These are phyloP conservation scores for Therioaphis trifolii DNA, from an alignment of 2,888 invertebrate species.

Conservation along the genomic window DNA sequence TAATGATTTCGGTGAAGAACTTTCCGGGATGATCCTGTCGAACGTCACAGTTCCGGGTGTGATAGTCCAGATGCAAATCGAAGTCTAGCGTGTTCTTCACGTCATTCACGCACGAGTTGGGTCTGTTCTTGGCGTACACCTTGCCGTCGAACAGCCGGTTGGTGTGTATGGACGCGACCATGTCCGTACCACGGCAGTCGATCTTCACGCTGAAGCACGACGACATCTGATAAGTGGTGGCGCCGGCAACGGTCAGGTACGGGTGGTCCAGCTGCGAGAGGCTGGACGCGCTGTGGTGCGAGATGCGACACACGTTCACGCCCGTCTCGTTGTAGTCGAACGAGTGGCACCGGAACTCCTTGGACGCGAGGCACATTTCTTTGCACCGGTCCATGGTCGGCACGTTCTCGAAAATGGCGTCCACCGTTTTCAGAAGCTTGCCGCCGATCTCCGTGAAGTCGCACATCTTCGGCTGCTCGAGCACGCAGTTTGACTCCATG, in stretches of 20 bases:
- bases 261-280: conserved; percentile 67
- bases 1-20: conserved; percentile 69
- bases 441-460: conserved; percentile 68
- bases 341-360: conserved; percentile 69
- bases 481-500: conserved; percentile 70
- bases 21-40: conserved; percentile 69
- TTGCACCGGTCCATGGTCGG: conserved; percentile 68
- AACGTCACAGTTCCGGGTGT: conserved; percentile 70
- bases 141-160: conserved; percentile 70
- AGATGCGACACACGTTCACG: conserved; percentile 69
- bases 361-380: conserved; percentile 68
- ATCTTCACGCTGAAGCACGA: conserved; percentile 70
- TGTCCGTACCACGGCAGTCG: conserved; percentile 69
- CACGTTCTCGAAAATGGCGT: conserved; percentile 68
- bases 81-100: conserved; percentile 69
- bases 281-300: conserved; percentile 69
- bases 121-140: conserved; percentile 70
- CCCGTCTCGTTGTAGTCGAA: conserved; percentile 69
- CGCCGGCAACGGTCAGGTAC: conserved; percentile 68
- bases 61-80: conserved; percentile 69
- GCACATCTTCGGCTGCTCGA: conserved; percentile 68
- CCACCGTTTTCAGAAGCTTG: conserved; percentile 68
- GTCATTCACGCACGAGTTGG: conserved; percentile 70
- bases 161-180: conserved; percentile 69
- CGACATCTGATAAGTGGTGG: conserved; percentile 69